These are phyloP conservation scores for Ellobius talpinus DNA, from an alignment of 2,113 vertebrate genomes.

Conservation along the genomic window DNA sequence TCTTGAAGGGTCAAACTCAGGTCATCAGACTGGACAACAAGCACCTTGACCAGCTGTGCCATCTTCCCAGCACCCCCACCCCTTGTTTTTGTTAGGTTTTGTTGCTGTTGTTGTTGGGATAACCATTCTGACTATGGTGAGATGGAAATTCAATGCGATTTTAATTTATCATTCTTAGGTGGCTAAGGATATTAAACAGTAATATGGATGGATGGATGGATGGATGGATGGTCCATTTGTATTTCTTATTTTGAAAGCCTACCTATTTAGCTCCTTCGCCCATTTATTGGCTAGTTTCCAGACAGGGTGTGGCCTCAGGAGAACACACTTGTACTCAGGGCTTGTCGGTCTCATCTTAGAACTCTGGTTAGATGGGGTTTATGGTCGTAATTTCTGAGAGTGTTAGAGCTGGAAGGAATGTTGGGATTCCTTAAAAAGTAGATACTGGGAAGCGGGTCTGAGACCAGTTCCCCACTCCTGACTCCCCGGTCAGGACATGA, in stretches of 20 bases:
- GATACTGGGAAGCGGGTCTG: neutral
- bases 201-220: too few relatives aligned
- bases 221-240: too few relatives aligned
- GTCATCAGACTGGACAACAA: neutral
- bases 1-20: neutral
- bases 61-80: neutral
- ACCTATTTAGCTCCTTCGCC: too few relatives aligned
- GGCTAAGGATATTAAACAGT: neutral
- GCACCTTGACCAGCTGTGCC: neutral
- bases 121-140: neutral
- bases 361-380: neutral
- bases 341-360: neutral
- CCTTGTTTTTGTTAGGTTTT: neutral
- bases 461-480: neutral
- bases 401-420: neutral
- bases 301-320: neutral
- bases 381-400: neutral
- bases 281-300: neutral
- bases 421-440: neutral
- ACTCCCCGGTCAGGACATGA: neutral
- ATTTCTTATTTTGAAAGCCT: neutral
- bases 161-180: neutral
- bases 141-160: neutral
- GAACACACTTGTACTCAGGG: neutral
- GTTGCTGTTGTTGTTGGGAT: neutral